A percentile compares a stretch with the other conserved stretches of the same genome.
Evolutionary conservation across 2,113 vertebrate genomes (phyloP).

Genomic region (Grammomys surdaster): DNA sequence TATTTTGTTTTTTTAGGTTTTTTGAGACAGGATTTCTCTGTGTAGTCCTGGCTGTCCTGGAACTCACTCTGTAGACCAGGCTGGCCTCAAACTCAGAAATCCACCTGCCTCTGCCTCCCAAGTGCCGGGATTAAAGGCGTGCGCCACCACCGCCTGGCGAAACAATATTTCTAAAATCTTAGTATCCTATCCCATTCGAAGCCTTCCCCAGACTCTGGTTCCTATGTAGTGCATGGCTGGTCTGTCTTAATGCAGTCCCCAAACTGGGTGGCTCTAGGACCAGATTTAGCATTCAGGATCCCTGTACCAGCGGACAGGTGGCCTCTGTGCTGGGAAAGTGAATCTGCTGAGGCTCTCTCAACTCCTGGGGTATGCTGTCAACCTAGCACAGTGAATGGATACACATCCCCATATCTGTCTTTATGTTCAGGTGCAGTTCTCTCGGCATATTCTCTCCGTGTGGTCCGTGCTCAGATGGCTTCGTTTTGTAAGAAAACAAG

Average conservation of each 20-base stretch:
- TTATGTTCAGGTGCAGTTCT: neutral
- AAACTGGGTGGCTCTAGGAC: neutral
- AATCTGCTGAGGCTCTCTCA: neutral
- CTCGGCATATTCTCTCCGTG: neutral
- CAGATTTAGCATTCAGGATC: neutral
- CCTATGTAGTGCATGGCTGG: fast-evolving
- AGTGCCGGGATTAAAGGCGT: no score
- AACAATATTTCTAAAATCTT: neutral
- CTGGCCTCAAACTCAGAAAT: no score
- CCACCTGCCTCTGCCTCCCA: no score
- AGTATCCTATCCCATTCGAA: neutral
- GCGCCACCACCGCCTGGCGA: no score
- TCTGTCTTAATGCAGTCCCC: fast-evolving
- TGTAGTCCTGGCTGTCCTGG: no score
- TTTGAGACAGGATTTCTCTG: no score
- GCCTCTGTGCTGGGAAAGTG: neutral
- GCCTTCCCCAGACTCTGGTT: neutral
- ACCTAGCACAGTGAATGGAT: neutral
- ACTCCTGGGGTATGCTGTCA: neutral
- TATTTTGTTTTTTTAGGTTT: no score
- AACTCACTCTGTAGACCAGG: no score
- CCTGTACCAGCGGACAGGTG: neutral
- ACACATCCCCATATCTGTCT: neutral
- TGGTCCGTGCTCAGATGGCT: neutral
- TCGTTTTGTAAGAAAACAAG: neutral